Conservation (phyloP, 2,888 invertebrate genomes). For the Dysmachus trigonus region DNA sequence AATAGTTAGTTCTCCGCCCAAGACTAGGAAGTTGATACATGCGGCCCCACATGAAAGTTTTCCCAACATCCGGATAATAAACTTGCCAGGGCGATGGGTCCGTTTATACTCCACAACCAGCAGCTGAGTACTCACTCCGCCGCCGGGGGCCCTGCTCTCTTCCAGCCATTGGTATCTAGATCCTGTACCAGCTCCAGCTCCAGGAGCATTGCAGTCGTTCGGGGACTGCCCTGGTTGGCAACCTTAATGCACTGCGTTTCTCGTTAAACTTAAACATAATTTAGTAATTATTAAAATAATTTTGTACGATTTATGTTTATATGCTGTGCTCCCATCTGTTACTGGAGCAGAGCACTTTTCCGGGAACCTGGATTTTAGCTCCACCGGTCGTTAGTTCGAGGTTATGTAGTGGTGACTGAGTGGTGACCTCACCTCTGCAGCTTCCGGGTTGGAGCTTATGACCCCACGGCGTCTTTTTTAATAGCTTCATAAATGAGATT, state of each 20-base stretch:
- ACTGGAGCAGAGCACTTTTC: no score
- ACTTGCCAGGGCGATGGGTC: background rate
- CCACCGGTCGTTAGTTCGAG: background rate
- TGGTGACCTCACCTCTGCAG: background rate
- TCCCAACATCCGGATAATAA: slow-evolving; percentile 16
- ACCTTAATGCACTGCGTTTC: background rate
- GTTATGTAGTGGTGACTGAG: background rate
- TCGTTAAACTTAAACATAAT: slow-evolving; percentile 1
- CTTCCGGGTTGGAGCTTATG: background rate
- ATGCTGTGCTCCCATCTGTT: background rate
- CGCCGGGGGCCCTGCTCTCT: background rate
- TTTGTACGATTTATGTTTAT: background rate
- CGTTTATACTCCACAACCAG: background rate
- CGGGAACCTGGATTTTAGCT: background rate
- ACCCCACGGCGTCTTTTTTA: background rate
- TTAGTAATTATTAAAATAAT: slow-evolving; percentile 12
- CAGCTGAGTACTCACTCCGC: background rate
- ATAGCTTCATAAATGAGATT: background rate
- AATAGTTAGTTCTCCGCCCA: background rate
- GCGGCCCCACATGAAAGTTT: background rate
- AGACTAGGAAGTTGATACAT: background rate
- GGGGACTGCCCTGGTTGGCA: background rate
- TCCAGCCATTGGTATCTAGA: background rate
- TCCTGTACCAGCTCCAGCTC: background rate
- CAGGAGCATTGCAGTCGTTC: background rate